Base-by-base conservation (phyloP, 1,140 invertebrate genomes). In the Ceratoteleas bidentatus region DNA sequence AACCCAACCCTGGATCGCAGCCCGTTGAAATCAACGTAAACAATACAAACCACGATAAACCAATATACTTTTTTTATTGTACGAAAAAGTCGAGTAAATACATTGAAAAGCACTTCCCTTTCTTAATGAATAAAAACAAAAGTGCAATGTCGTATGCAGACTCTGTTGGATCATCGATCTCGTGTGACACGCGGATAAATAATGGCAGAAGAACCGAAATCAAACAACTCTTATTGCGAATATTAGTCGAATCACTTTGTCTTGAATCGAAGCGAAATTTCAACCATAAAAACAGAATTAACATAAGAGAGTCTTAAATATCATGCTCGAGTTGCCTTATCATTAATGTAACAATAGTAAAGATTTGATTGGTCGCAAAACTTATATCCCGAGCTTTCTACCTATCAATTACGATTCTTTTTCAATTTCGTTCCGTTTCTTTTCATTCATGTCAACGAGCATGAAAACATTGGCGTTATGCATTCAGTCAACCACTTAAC, bases 401-500 rank as follows among this genome's bases (percentile, higher is more conserved):
- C 57, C 34, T 68, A 68, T 64, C 50, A 72, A 6, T 45, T 45
- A 38, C 10, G 34, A 40, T 53, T 33, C 45, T 34, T 66, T 56
- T 43, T 61, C n/a, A 54, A 57, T 58, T 56, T 61, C 15, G 11
- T 61, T 61, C 52, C 33, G 40, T 43, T 53, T 76, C 14, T 61
- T 64, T 56, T 78, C 53, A 68, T 78, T 68, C 32, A 78, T 79
- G 54, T 72, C 24, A 73, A 80, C 77, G 69, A 80, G 54, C 69
- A 74, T 60, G 70, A 81, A 81, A 75, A 70, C 75, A 75, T 47
- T 54, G 70, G 75, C 65, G 34, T 69, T 75, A 65, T 73, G 50
- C 52, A 64, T 81, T 70, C 70, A 81, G 65, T 81, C 78, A 81
- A 75, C 57, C 53, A 75, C 78, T 75, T 75, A 81, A 70, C 70